Base-by-base conservation (phyloP, 2,888 invertebrate genomes). In the Ariolimax columbianus region DNA sequence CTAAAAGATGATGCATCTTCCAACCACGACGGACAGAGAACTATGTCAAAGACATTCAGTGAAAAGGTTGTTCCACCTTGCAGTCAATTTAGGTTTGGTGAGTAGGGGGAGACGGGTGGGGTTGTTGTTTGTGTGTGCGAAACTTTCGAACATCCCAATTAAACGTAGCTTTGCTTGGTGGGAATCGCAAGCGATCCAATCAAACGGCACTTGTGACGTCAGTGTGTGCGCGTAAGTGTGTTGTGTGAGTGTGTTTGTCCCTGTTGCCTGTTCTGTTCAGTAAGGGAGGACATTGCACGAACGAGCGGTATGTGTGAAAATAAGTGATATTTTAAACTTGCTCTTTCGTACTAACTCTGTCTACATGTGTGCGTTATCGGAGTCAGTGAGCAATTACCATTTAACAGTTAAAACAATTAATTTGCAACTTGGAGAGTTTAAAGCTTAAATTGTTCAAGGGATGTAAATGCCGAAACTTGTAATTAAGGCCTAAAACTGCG, bases 91-190 rank as follows among this genome's bases (percentile, higher is more conserved):
- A 6, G 23, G 9, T 19, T 70, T 23, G 38, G 3, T 23, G 23
- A 17, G 33, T 30, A 23, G 47, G 47, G 17, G 17, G 26, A 30
- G 38, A 26, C 14, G 3, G 36, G 55, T 36, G 77, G 6, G 77
- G 51, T 3, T 17, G 77, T 77, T 77, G 77, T 77, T 77, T 77
- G 55, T 77, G 77, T 77, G 77, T 77, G 77, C 77, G 77, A 77
- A 77, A 77, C 77, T 77, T 55, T 77, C 55, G 33, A 55, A 14
- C 47, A n/a, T 43, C 23, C 47, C 30, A 14, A 1, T 33, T 17
- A 36, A 77, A 55, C 19, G 33, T 77, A 59, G 55, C 77, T 77
- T 55, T 77, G 36, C 77, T 55, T 77, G 55, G 51, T 19, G 75
- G 55, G 36, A 77, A 77, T 55, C 55, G 36, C 51, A 33, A 38